Percentiles rank a stretch among this genome's conserved stretches.
These are phyloP conservation scores for Steinernema khuongi DNA, from an alignment of 1,140 invertebrate genomes.

Conservation along the genomic window DNA sequence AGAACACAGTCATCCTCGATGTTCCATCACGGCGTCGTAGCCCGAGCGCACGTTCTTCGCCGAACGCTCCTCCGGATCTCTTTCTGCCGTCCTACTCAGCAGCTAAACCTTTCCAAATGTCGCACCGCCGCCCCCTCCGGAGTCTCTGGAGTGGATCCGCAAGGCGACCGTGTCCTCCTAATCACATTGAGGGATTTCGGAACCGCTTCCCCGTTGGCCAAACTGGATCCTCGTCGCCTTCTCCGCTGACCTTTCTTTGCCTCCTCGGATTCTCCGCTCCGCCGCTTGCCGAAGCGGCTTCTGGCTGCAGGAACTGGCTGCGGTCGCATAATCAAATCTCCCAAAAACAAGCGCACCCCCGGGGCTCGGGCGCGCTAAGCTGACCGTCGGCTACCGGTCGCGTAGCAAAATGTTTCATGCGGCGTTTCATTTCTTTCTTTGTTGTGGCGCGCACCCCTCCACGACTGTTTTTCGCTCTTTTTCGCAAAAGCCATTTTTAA, in stretches of 20 bases:
- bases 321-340: constrained; percentile 8
- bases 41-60: too few species aligned
- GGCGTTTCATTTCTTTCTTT: constrained; percentile 6
- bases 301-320: constrained; percentile 15
- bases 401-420: constrained; percentile 9
- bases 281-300: background rate
- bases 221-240: background rate
- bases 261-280: background rate
- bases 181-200: background rate
- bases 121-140: too few species aligned
- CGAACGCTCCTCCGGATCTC: too few species aligned
- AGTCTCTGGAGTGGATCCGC: background rate
- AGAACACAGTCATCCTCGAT: too few species aligned
- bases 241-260: background rate
- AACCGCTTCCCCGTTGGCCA: background rate
- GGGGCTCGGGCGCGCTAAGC: constrained; percentile 11
- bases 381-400: constrained; percentile 16
- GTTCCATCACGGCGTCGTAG: too few species aligned
- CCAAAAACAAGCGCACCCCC: constrained; percentile 3
- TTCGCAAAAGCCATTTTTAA: too few species aligned
- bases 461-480: too few species aligned
- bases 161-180: background rate
- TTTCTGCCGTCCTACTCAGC: too few species aligned
- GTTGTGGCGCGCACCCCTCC: too few species aligned
- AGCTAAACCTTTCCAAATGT: too few species aligned